A percentile compares a stretch with the other conserved stretches of the same genome.
phyloP scores from a whole-genome alignment of 2,113 vertebrate species.

The Athene cunicularia region DNA sequence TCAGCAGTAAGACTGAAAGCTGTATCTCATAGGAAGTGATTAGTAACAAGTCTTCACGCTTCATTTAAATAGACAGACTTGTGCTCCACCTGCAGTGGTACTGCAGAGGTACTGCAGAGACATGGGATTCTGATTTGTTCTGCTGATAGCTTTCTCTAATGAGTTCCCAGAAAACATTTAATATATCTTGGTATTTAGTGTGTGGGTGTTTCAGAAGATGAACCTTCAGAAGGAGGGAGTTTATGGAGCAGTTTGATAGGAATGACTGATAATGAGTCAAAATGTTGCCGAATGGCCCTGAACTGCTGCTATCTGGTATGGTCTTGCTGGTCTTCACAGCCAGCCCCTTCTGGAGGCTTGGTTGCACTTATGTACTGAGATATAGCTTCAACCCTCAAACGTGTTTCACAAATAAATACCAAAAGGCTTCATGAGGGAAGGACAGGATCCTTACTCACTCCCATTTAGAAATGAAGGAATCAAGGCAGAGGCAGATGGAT shows the following conservation, averaged over 20 bases:
- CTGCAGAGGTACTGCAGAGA: neutral
- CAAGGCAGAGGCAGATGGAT: neutral
- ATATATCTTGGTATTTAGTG: neutral
- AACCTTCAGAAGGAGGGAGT: neutral
- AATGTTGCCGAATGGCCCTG: neutral
- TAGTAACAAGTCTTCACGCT: neutral
- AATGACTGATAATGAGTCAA: conserved; percentile 26
- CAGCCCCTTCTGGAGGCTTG: neutral
- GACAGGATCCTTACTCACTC: neutral
- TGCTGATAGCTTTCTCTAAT: neutral
- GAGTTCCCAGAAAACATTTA: neutral
- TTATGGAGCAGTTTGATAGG: neutral
- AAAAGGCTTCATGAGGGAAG: neutral
- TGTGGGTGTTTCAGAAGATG: neutral
- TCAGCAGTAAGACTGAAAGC: neutral
- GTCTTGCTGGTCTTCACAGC: neutral
- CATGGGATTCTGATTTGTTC: neutral
- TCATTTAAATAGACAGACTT: neutral
- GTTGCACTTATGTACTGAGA: neutral
- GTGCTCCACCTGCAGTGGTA: neutral
- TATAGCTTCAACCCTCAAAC: neutral
- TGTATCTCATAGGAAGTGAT: neutral
- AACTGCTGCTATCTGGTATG: neutral
- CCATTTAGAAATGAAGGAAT: neutral
- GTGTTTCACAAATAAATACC: neutral